Conservation (phyloP, 2,113 vertebrate genomes). For the Cichladusa arquata region DNA sequence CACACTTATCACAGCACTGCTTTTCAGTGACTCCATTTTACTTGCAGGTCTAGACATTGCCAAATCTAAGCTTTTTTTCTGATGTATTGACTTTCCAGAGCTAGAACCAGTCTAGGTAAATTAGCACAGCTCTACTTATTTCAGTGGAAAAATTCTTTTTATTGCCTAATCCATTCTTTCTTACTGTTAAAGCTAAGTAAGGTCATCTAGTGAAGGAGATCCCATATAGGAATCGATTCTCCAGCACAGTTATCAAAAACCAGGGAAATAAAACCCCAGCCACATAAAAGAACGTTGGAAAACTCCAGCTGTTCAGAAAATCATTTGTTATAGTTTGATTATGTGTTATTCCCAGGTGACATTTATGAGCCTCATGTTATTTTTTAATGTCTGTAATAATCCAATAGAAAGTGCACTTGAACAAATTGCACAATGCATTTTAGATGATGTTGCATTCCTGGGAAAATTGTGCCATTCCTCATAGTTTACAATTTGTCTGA, state of each 20-base stretch:
- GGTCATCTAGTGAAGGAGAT: neutral
- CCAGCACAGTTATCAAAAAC: neutral
- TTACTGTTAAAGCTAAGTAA: neutral
- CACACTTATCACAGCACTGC: neutral
- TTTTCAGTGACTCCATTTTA: neutral
- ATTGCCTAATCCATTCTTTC: neutral
- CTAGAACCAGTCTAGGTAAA: neutral
- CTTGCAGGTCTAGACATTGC: neutral
- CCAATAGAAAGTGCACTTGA: neutral
- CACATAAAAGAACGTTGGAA: neutral
- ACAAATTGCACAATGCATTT: neutral
- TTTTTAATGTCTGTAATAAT: neutral
- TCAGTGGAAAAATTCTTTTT: neutral
- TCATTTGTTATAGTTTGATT: neutral
- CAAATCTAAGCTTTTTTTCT: neutral
- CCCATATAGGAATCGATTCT: neutral
- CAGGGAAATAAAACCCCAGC: neutral
- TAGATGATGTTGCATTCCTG: neutral
- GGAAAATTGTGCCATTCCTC: neutral
- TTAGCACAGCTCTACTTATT: neutral
- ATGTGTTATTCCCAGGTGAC: neutral
- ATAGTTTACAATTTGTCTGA: conserved; percentile 1
- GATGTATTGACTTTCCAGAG: neutral
- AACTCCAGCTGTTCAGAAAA: neutral
- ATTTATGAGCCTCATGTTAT: neutral